phyloP scores from a whole-genome alignment of 2,113 vertebrate species.

The Hipposideros armiger region DNA sequence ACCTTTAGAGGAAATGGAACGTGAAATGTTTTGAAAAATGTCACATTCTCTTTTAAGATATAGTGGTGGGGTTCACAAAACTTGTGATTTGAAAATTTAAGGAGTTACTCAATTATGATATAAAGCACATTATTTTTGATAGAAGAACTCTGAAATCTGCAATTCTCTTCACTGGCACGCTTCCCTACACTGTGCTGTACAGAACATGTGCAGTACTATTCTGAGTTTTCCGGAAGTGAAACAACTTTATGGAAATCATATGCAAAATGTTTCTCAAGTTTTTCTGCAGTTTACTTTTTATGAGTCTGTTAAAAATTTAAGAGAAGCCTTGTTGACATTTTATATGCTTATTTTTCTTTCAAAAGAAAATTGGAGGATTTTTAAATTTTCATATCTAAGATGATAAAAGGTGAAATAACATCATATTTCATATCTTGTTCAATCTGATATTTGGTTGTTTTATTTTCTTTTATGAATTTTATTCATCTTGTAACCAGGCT shows the following conservation, averaged over 20 bases:
- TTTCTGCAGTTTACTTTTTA: conserved; percentile 84
- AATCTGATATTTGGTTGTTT: conserved; percentile 72
- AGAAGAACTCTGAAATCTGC: conserved; percentile 41
- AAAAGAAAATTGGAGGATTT: conserved; percentile 82
- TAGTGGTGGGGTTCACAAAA: background rate
- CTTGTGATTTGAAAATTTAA: background rate
- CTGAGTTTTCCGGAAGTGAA: conserved; percentile 82
- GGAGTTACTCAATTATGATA: conserved; percentile 5
- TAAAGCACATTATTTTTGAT: conserved; percentile 36
- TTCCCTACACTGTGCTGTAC: background rate
- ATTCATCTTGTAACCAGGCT: conserved; percentile 69
- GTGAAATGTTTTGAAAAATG: background rate
- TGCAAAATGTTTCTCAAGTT: conserved; percentile 82
- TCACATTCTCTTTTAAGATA: background rate
- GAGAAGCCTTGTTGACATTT: conserved; percentile 82
- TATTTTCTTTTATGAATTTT: conserved; percentile 77
- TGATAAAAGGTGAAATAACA: conserved; percentile 80
- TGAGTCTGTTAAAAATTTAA: conserved; percentile 85
- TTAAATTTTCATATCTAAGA: conserved; percentile 81
- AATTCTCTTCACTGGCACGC: conserved; percentile 8
- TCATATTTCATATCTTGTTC: conserved; percentile 82
- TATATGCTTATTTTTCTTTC: conserved; percentile 83
- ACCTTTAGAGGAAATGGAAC: background rate
- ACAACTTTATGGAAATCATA: conserved; percentile 81
- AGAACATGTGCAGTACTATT: conserved; percentile 76